A percentile compares a stretch with the other conserved stretches of the same genome.
These are phyloP conservation scores for Labeo catla DNA, from an alignment of 2,113 vertebrate species.

Conservation along the genomic window DNA sequence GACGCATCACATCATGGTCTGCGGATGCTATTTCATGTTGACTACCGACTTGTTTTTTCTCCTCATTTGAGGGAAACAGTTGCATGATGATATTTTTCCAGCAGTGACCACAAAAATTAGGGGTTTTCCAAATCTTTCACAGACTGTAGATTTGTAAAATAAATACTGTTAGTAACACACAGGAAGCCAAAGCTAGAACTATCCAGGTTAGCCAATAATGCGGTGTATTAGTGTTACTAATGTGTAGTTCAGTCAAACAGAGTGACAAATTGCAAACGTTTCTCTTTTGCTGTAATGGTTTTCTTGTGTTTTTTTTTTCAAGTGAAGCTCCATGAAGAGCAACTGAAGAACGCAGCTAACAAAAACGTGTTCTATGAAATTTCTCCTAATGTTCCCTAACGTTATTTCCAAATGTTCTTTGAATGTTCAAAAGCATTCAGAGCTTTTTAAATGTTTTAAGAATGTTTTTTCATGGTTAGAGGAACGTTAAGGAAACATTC, in stretches of 20 bases:
- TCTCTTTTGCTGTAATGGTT: not conserved
- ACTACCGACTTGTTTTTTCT: not conserved
- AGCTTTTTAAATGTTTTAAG: no score
- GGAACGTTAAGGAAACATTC: not conserved
- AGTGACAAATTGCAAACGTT: not conserved
- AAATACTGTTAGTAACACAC: not conserved
- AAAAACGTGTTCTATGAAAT: not conserved
- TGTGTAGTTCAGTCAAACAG: not conserved
- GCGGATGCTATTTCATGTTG: not conserved
- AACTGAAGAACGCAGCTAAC: not conserved
- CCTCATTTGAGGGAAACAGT: not conserved
- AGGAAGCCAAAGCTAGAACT: not conserved
- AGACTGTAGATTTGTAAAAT: not conserved
- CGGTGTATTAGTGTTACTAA: not conserved
- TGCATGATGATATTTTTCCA: slow-evolving; percentile 8
- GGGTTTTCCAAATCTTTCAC: slow-evolving; percentile 2
- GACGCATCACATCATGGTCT: not conserved
- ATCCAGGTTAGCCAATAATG: not conserved
- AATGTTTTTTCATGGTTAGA: not conserved
- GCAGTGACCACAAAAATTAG: not conserved
- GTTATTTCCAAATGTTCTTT: no score
- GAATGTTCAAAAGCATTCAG: no score
- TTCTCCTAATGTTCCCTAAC: no score
- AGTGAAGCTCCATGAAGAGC: not conserved
- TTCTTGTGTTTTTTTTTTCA: not conserved